A percentile compares a stretch with the other conserved stretches of the same genome.
Conservation (phyloP, 1,140 invertebrate species). For the Leptonema lineaticorne region DNA sequence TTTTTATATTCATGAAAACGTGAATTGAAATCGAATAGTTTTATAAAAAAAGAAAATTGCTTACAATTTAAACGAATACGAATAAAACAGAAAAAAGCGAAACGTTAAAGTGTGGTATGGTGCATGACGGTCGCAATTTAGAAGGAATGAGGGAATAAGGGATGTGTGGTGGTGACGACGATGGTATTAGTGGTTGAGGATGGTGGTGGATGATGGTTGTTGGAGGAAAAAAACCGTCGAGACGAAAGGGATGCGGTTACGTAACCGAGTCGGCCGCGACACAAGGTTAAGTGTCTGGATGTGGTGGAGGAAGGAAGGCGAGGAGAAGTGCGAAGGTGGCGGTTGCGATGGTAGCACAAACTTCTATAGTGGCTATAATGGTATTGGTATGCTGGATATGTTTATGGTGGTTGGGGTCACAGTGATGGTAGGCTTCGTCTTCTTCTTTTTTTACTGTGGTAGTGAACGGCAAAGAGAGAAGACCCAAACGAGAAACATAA, state of each 20-base stretch:
- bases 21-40: too few relatives aligned
- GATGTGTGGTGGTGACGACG: background rate
- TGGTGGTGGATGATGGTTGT: background rate
- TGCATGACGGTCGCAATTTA: too few relatives aligned
- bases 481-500: constrained; percentile 27
- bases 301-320: constrained; percentile 3
- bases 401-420: background rate
- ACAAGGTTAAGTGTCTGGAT: constrained; percentile 25
- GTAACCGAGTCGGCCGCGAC: constrained; percentile 15
- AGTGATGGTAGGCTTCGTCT: too few relatives aligned
- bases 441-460: too few relatives aligned
- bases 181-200: background rate
- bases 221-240: constrained; percentile 4
- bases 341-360: background rate
- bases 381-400: background rate
- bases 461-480: background rate
- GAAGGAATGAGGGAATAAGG: background rate
- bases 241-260: constrained; percentile 23
- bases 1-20: too few relatives aligned
- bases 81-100: background rate
- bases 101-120: background rate
- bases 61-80: too few relatives aligned
- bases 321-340: background rate
- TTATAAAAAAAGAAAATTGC: too few relatives aligned
- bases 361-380: too few relatives aligned